Base-by-base conservation (phyloP, 2,888 invertebrate genomes). In the Teleogryllus oceanicus region DNA sequence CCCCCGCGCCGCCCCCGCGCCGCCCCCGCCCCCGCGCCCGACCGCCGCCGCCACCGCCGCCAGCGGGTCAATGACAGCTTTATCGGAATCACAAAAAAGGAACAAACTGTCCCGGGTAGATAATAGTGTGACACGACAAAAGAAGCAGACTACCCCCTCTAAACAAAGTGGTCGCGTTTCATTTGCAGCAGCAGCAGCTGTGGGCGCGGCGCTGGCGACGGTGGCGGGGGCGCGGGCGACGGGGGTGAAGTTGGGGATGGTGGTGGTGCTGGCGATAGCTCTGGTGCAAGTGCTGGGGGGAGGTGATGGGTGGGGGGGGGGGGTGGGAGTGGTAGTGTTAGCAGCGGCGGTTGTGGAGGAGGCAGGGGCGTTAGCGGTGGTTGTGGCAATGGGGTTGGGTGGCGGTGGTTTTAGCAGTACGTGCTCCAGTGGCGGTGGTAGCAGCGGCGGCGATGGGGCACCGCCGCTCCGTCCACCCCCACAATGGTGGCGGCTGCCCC, bases 61-160 rank as follows among this genome's bases (percentile, higher is more conserved):
- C 62, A 16, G 5, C 62, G n/a, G 62, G 62, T 62, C 62, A 62
- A 62, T 62, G 62, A 62, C 62, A 62, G 62, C 62, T 62, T 62
- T 16, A 62, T 62, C 62, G 62, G 62, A 62, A 16, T 16, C 62
- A 62, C 62, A 62, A 62, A 62, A 62, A 62, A 16, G 62, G 16
- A 62, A 62, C 62, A 62, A 62, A 62, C 62, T 62, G 62, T 62
- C 62, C 62, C 62, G 62, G n/a, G 62, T 13, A 62, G 62, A 62
- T 62, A 62, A 62, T 62, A 62, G 62, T 62, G 62, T 62, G 62
- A 62, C 62, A 62, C 62, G 62, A 62, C 62, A 13, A 62, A 62
- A 62, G 62, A 62, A 62, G 62, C 62, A 62, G 16, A 62, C 16
- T 62, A 13, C 62, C 62, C 51, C 13, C 16, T 62, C 62, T n/a